phyloP scores from a whole-genome alignment of 2,888 invertebrate species.

The Morpho deidamia region DNA sequence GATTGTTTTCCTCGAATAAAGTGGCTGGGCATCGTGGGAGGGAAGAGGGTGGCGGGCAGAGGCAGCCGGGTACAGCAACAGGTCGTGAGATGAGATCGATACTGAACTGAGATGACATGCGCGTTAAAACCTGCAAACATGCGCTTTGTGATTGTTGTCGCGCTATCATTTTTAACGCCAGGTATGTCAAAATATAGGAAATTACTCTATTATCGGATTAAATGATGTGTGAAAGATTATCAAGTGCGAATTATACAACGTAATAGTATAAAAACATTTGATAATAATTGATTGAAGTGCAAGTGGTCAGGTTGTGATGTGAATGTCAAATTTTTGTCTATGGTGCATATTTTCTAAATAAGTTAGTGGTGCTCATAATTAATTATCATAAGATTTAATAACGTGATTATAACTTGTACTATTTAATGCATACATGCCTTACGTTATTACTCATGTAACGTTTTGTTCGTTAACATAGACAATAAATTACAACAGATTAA shows the following conservation, averaged over 20 bases:
- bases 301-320: conserved; percentile 1
- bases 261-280: not conserved
- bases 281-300: not conserved
- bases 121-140: conserved; percentile 52
- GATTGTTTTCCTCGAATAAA: conserved; percentile 67
- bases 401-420: too few relatives aligned
- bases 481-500: too few relatives aligned
- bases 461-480: too few relatives aligned
- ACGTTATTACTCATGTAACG: too few relatives aligned
- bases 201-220: not conserved
- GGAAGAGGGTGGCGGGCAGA: conserved; percentile 38
- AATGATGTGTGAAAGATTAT: too few relatives aligned
- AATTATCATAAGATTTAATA: too few relatives aligned
- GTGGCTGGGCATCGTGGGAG: conserved; percentile 40
- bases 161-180: conserved; percentile 54
- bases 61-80: conserved; percentile 58
- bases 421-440: too few relatives aligned
- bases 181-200: conserved; percentile 54
- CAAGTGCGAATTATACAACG: too few relatives aligned
- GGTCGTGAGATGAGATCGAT: conserved; percentile 64
- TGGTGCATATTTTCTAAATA: not conserved
- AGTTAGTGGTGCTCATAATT: too few relatives aligned
- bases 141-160: conserved; percentile 61
- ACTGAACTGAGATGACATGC: conserved; percentile 68
- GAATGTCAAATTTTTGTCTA: conserved; percentile 9